Base-by-base conservation (phyloP, 1,140 invertebrate species). In the Hydropsyche tenuis region DNA sequence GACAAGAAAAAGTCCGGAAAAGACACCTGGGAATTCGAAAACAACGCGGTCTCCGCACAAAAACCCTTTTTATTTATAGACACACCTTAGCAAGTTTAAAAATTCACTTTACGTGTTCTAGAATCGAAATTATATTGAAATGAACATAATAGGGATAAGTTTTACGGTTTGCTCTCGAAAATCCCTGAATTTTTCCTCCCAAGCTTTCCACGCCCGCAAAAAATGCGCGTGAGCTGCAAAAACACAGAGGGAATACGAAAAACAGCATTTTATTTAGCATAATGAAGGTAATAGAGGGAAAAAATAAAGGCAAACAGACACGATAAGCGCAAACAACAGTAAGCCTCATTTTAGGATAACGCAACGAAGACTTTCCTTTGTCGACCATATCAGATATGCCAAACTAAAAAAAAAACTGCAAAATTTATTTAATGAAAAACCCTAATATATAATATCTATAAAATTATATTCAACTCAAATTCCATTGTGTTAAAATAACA, bases 261-360 rank as follows among this genome's bases (percentile, higher is more conserved):
- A 46, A 43, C 53, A 62, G 16, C 69, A 51, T 72, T 72, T 72
- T 63, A 72, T 72, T 72, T 72, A 72, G 69, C 69, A 72, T 72
- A 72, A 72, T 63, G 69, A 62, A 46, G 69, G 69, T 63, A 72
- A 63, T 63, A 63, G 53, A 63, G 53, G 37, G 51, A 43, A 72
- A 71, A 43, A 63, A 72, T 63, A 72, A 72, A 63, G 16, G 22
- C 37, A 12, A 22, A 1, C 23, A 16, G 9, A 37, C 30, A 4
- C 30, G 3, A 9, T 3, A 45, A 65, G 27, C 9, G 0, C 60
- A 18, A 63, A 63, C 60, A 60, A 37, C 9, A 37, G 30, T 69
- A 48, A 23, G 43, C 65, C 9, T 27, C 43, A 69, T 23, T 65
- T 65, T 20, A 18, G 14, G 23, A 27, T 18, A 20, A 37, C 63